Percentiles rank a stretch among this genome's conserved stretches.
Evolutionary conservation across 2,797 vertebrate species (phyloP).

Genomic region (Siniperca obscura): DNA sequence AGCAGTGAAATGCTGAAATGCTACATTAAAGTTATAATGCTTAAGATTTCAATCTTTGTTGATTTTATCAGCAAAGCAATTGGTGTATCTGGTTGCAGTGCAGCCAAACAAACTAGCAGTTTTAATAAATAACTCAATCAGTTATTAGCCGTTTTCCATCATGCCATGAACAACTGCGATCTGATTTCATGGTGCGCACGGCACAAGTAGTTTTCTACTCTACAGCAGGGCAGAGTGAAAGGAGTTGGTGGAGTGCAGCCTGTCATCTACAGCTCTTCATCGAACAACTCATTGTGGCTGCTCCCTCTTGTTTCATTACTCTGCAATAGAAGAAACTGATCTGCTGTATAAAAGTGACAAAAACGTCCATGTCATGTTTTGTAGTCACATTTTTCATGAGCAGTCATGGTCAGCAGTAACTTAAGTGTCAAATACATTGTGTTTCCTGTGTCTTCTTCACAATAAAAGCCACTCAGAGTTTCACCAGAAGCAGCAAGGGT

Average conservation of each 20-base stretch:
- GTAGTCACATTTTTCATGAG: background rate
- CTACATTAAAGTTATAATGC: background rate
- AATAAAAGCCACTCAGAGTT: background rate
- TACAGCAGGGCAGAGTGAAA: background rate
- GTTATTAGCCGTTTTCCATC: conserved; percentile 12
- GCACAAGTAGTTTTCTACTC: background rate
- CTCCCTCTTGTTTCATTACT: background rate
- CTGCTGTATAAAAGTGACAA: background rate
- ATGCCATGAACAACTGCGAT: conserved; percentile 2
- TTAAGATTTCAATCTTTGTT: background rate
- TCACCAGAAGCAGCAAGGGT: background rate
- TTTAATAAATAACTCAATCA: conserved; percentile 19
- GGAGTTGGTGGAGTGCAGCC: background rate
- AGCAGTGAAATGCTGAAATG: conserved; percentile 28
- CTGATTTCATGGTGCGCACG: background rate
- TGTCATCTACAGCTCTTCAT: conserved; percentile 2
- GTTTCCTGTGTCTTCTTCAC: background rate
- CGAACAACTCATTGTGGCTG: background rate
- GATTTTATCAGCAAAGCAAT: background rate
- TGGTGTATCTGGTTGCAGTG: background rate
- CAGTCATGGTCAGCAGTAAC: background rate
- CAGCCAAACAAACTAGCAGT: conserved; percentile 11
- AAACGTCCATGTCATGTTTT: background rate
- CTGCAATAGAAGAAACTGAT: conserved; percentile 1
- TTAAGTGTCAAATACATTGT: background rate